Percentiles rank a stretch among this genome's conserved stretches.
These are phyloP conservation scores for Panthera tigris DNA, from an alignment of 2,113 vertebrate genomes.

Conservation along the genomic window DNA sequence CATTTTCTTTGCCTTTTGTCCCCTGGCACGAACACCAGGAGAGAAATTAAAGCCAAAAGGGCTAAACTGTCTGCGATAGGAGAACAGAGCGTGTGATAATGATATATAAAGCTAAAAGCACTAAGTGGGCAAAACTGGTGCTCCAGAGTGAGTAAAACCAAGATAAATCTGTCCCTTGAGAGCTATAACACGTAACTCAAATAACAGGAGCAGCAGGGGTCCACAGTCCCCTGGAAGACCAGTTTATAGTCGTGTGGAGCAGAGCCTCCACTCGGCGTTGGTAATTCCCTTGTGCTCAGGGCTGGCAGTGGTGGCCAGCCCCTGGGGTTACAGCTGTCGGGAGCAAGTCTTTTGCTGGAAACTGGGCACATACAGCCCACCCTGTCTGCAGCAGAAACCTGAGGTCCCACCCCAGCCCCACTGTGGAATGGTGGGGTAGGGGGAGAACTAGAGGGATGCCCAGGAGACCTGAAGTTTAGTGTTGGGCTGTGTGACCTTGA, in stretches of 20 bases:
- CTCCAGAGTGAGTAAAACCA: not conserved
- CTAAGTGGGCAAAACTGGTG: conserved; percentile 10
- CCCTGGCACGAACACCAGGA: conserved; percentile 18
- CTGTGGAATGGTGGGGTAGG: not conserved
- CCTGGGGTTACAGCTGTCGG: not conserved
- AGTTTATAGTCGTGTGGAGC: not conserved
- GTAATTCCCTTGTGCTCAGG: rapidly evolving
- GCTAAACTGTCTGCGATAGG: not conserved
- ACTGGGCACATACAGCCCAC: too few relatives aligned
- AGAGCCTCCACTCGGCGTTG: not conserved
- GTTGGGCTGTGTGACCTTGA: not conserved
- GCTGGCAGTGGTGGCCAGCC: not conserved
- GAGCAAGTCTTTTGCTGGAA: not conserved
- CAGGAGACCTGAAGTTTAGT: not conserved
- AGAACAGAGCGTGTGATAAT: not conserved
- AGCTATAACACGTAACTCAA: not conserved
- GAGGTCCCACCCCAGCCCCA: rapidly evolving
- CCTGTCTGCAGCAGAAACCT: not conserved
- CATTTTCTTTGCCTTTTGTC: not conserved
- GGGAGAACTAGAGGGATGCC: not conserved
- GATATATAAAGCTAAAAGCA: not conserved
- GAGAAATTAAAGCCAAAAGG: conserved; percentile 58
- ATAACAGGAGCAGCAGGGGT: not conserved
- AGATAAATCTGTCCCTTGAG: conserved; percentile 32
- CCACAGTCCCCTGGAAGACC: not conserved